Evolutionary conservation across 2,113 vertebrate genomes (phyloP), one percentile per base, ranked within the genome.

Genomic region (Hemibagrus wyckioides): DNA sequence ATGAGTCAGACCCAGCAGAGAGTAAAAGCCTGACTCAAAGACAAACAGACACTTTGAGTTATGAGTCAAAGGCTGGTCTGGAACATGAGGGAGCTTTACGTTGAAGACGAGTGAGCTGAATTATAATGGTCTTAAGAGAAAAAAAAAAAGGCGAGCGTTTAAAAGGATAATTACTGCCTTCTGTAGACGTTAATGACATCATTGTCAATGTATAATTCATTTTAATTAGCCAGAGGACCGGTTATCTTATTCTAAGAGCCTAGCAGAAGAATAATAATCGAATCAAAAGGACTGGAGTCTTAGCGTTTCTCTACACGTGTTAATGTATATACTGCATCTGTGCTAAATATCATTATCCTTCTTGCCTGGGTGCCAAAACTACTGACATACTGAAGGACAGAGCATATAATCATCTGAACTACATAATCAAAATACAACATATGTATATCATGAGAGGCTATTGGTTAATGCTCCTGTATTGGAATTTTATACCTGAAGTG

Each of bases 1-100:
- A 73, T 84, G 92, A 93, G 88, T 91, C 93, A 93, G 88, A 83
- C 56, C 88, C 93, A 93, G 91, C 93, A 87, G 90, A 92, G 93
- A 92, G 89, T 90, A 89, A 86, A 87, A 81, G 54, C 79, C 52
- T 33, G 33, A 76, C 71, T 84, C 81, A 83, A 67, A 84, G 75
- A 44, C 52, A 19, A n/a, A 50, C 33, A 86, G n/a, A 28, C 19
- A 59, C 67, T 86, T 85, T 82, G 83, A 85, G 41, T 82, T 87
- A 63, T 36, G 54, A 76, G 67, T 73, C 52, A 63, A 63, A 63
- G 30, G 6, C 7, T 36, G 48, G n/a, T 33, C 36, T 59, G 63
- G 36, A 81, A 59, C 85, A 81, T 67, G 50, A 69, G 59, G 14
- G 30, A 65, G 52, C 75, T 79, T 85, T 36, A 79, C 57, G 19